Base-by-base conservation (phyloP, 2,888 invertebrate species). In the Emmelina monodactyla region DNA sequence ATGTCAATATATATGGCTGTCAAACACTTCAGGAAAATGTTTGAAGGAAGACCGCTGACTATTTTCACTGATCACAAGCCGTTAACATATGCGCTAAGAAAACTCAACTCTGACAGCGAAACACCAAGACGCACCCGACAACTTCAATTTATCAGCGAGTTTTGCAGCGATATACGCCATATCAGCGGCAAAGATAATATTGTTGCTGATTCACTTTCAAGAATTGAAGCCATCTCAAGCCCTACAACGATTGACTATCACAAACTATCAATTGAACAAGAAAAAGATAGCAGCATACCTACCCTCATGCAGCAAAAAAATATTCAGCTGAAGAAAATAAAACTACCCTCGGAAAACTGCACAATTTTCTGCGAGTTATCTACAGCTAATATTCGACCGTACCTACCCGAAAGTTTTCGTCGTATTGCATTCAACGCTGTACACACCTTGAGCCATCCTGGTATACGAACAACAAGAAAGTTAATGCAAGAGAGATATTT, bases 1-100 rank as follows among this genome's bases (percentile, higher is more conserved):
- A n/a, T n/a, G n/a, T 43, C 44, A 7, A 45, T 47, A 2, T 47
- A 46, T 28, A 37, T 42, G 38, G 37, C 45, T 10, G 29, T 45
- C 7, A 38, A 32, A 35, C 36, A 48, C 25, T 48, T 48, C 33
- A n/a, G 44, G 2, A 37, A 41, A 11, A 34, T 41, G 28, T 25
- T 46, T 16, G 46, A 48, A 37, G 43, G 45, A 9, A 37, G 40
- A 28, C 28, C n/a, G 16, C 13, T 40, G 11, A 37, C 35, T 9
- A 25, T 25, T 10, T 25, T 25, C 25, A 25, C 25, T 9, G 25
- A 25, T 11, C 25, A 25, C 25, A 25, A 39, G 19, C 42, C 42
- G 6, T 34, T 40, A 1, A 40, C 35, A 25, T 40, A 31, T 31
- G 40, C 35, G 4, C 7, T 38, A 14, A 11, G 31, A 2, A 38